These are phyloP conservation scores for Campylorhamphus procurvoides DNA, from an alignment of 2,113 vertebrate genomes.

Conservation along the genomic window DNA sequence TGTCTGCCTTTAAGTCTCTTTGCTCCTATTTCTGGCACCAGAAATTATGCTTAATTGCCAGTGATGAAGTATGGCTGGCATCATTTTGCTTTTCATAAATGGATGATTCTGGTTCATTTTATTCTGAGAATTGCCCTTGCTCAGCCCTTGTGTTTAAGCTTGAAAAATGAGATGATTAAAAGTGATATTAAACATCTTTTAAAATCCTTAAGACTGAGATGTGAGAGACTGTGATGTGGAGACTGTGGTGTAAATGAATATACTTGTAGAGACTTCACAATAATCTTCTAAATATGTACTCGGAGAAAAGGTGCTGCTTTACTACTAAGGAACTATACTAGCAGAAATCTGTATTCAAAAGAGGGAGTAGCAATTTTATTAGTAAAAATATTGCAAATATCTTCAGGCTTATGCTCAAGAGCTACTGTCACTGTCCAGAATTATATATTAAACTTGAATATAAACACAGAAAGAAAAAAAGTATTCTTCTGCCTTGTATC, in stretches of 20 bases:
- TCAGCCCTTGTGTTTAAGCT: neutral
- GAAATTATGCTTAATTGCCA: neutral
- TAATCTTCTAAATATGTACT: neutral
- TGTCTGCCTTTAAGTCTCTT: neutral
- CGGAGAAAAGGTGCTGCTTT: neutral
- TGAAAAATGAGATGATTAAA: neutral
- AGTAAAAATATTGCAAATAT: neutral
- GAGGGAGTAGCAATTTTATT: neutral
- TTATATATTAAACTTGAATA: neutral
- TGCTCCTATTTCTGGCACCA: neutral
- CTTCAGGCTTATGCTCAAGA: neutral
- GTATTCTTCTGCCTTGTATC: neutral
- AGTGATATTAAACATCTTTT: neutral
- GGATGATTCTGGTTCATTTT: neutral
- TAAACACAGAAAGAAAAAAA: neutral
- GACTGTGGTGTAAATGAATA: neutral
- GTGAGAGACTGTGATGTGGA: neutral
- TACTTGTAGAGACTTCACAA: neutral
- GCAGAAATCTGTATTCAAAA: neutral
- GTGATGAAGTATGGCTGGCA: neutral
- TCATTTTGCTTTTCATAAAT: neutral
- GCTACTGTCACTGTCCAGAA: neutral
- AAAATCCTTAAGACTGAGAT: neutral
- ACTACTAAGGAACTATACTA: neutral
- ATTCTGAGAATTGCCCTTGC: neutral